Conservation (phyloP, 2,888 invertebrate genomes). For the Pseudanteris insignis region DNA sequence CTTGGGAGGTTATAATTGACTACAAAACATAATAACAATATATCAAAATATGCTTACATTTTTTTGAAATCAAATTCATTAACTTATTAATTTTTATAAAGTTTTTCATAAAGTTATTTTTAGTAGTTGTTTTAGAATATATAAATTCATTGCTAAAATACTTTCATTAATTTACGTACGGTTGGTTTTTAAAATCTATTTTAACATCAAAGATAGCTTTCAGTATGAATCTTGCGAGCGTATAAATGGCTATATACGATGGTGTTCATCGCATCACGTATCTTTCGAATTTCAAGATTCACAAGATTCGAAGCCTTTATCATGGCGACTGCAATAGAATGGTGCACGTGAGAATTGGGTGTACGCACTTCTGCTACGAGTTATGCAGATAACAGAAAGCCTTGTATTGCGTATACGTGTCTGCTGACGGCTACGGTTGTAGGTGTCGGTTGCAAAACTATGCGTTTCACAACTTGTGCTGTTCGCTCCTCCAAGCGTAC, state of each 20-base stretch:
- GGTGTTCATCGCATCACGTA: slow-evolving; percentile 29
- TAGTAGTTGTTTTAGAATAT: too few species aligned
- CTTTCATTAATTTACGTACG: too few species aligned
- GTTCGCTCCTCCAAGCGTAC: slow-evolving; percentile 33
- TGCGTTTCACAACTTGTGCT: slow-evolving; percentile 37
- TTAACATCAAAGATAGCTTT: too few species aligned
- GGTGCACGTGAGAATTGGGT: slow-evolving; percentile 34
- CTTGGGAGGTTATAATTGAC: too few species aligned
- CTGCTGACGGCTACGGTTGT: slow-evolving; percentile 32
- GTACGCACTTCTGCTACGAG: slow-evolving; percentile 47
- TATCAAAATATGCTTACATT: too few species aligned
- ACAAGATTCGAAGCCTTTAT: slow-evolving; percentile 27
- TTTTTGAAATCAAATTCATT: too few species aligned
- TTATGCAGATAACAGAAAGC: slow-evolving; percentile 54
- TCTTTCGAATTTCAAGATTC: slow-evolving; percentile 42
- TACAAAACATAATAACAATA: too few species aligned
- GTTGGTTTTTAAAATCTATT: too few species aligned
- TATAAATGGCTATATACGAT: slow-evolving; percentile 29
- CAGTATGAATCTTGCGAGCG: too few species aligned
- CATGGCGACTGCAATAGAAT: slow-evolving; percentile 16
- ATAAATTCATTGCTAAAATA: too few species aligned
- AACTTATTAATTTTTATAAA: too few species aligned
- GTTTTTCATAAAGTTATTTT: too few species aligned
- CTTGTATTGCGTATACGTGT: slow-evolving; percentile 53
- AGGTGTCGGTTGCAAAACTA: slow-evolving; percentile 6